Evolutionary conservation across 2,797 vertebrate genomes (phyloP).

Genomic region (Buceros bicornis): DNA sequence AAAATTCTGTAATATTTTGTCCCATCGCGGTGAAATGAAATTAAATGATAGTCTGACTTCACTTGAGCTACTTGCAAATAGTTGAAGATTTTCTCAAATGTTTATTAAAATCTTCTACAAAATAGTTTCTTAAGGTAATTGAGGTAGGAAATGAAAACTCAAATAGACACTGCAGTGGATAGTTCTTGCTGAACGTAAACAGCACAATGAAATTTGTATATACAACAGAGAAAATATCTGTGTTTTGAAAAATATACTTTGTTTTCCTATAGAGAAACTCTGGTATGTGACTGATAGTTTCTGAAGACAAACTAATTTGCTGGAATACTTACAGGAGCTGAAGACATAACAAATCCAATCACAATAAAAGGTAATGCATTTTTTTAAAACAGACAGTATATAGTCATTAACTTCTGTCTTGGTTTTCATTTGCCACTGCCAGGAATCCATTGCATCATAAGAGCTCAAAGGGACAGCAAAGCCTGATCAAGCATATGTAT

Average conservation of each 20-base stretch:
- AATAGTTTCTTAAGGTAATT: neutral
- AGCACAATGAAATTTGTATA: neutral
- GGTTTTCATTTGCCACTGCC: neutral
- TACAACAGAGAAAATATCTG: neutral
- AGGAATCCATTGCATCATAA: neutral
- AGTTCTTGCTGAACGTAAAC: neutral
- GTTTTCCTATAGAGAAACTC: neutral
- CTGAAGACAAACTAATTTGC: neutral
- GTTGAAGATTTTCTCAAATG: neutral
- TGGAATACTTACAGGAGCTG: neutral
- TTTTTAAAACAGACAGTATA: neutral
- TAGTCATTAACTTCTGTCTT: neutral
- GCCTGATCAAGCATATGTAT: neutral
- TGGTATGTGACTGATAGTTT: neutral
- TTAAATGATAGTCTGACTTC: neutral
- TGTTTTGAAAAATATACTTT: neutral
- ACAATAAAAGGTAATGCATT: neutral
- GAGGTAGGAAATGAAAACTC: neutral
- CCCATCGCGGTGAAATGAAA: neutral
- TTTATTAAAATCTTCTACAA: neutral
- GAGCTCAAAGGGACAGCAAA: neutral
- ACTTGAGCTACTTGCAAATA: neutral
- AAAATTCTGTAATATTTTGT: neutral
- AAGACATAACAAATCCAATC: neutral
- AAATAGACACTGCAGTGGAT: neutral